These are phyloP conservation scores for Dioctria linearis DNA, from an alignment of 2,888 invertebrate genomes.

Conservation along the genomic window DNA sequence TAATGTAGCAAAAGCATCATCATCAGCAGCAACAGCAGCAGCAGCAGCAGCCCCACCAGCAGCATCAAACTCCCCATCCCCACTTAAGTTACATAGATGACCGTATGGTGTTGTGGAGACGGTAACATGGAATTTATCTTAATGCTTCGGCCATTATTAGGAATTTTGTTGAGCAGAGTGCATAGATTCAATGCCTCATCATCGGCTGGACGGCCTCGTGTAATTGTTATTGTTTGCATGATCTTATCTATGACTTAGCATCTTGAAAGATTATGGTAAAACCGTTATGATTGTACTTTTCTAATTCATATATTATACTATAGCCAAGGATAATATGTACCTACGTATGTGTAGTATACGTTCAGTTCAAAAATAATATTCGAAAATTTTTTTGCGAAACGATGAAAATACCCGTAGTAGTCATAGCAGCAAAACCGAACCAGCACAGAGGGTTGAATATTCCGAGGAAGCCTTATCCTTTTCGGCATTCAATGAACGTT, in stretches of 20 bases:
- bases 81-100: not conserved
- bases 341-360: too few species aligned
- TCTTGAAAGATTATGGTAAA: conserved; percentile 14
- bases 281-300: not conserved
- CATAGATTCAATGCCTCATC: conserved; percentile 15
- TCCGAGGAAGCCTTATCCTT: too few species aligned
- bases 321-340: not conserved
- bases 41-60: too few species aligned
- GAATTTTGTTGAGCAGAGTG: conserved; percentile 24
- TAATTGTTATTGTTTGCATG: conserved; percentile 37
- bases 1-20: not conserved
- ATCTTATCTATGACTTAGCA: conserved; percentile 19
- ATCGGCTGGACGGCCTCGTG: not conserved
- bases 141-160: conserved; percentile 43
- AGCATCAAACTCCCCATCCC: not conserved
- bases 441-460: not conserved
- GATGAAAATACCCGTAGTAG: too few species aligned
- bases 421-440: too few species aligned
- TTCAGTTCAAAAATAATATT: too few species aligned
- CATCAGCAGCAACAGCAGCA: not conserved
- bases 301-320: not conserved
- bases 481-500: too few species aligned
- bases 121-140: conserved; percentile 49
- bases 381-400: too few species aligned
- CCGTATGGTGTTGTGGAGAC: not conserved